These are phyloP conservation scores for Vulpes lagopus DNA, from an alignment of 2,113 vertebrate species.

Conservation along the genomic window DNA sequence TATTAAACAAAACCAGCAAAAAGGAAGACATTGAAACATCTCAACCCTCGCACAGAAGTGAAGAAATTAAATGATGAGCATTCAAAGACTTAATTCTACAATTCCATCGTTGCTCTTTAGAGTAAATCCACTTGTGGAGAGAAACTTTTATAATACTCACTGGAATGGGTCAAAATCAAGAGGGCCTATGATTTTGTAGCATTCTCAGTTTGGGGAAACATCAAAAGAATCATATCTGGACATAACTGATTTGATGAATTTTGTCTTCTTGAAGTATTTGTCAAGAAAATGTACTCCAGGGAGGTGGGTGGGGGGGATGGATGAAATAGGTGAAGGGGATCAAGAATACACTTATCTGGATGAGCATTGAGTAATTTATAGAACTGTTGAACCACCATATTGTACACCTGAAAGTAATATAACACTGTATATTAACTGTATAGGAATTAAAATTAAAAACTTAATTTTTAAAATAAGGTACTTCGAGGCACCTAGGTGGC, in stretches of 20 bases:
- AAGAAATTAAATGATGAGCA: neutral
- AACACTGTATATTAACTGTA: neutral
- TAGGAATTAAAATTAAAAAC: neutral
- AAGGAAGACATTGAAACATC: neutral
- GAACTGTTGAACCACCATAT: neutral
- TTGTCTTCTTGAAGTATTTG: conserved; percentile 2
- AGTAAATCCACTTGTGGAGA: neutral
- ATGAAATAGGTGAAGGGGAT: neutral
- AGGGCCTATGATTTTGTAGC: neutral
- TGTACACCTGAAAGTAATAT: neutral
- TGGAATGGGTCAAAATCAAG: neutral
- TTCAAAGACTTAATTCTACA: neutral
- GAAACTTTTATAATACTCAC: neutral
- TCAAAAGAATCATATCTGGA: neutral
- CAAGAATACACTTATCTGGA: too few relatives aligned
- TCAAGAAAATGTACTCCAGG: neutral
- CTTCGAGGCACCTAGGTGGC: neutral
- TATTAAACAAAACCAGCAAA: neutral
- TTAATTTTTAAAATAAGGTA: neutral
- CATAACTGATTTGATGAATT: neutral
- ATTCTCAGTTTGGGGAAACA: neutral
- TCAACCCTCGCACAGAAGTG: neutral
- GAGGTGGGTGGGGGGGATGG: neutral
- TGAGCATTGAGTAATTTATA: neutral
- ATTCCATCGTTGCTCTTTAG: neutral